These are phyloP conservation scores for Mythimna vitellina DNA, from an alignment of 2,888 invertebrate genomes.

Conservation along the genomic window DNA sequence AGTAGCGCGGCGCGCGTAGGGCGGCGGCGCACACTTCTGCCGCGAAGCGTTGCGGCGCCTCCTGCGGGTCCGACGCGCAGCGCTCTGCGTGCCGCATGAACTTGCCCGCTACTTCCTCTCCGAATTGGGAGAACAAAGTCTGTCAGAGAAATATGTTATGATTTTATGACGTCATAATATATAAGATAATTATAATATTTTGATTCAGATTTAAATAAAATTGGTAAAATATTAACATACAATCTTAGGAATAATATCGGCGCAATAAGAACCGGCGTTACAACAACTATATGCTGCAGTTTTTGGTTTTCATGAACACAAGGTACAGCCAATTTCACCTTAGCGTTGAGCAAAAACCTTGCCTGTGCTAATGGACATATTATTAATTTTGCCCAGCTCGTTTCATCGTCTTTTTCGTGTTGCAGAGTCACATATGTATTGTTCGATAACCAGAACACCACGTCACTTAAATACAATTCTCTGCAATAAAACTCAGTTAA, in stretches of 20 bases:
- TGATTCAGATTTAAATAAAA: no score
- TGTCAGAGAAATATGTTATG: conserved; percentile 62
- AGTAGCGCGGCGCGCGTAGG: conserved; percentile 95
- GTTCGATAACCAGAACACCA: not conserved
- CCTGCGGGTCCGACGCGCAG: conserved; percentile 92
- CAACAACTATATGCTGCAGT: not conserved
- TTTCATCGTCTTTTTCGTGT: not conserved
- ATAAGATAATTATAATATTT: not conserved
- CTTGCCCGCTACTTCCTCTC: conserved; percentile 91
- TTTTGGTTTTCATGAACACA: not conserved
- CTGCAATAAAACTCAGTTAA: not conserved
- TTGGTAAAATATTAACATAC: no score
- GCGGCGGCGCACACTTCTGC: conserved; percentile 94
- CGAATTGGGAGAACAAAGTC: conserved; percentile 95
- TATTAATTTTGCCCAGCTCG: not conserved
- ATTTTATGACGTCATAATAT: not conserved
- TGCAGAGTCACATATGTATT: not conserved
- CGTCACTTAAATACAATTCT: not conserved
- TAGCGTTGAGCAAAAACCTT: not conserved
- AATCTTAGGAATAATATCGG: not conserved
- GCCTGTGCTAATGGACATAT: not conserved
- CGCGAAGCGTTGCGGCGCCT: conserved; percentile 95
- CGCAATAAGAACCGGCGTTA: not conserved
- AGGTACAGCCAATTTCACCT: not conserved
- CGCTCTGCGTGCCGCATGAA: conserved; percentile 92